Percentiles rank a stretch among this genome's conserved stretches.
These are phyloP conservation scores for Epistrophella euchroma DNA, from an alignment of 2,888 invertebrate genomes.

Conservation along the genomic window DNA sequence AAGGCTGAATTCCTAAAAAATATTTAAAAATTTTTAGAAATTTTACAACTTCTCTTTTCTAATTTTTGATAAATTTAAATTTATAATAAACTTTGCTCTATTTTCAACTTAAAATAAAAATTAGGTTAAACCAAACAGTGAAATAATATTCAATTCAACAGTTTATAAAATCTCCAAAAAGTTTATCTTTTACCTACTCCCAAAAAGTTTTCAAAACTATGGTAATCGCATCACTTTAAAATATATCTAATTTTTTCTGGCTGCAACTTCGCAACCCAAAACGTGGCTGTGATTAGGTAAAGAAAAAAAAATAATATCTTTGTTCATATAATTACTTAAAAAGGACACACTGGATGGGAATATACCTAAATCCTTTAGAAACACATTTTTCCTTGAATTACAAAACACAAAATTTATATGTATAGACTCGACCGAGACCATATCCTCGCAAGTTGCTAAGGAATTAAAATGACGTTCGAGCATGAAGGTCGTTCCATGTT, in stretches of 20 bases:
- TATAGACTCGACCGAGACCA: neutral
- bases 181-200: no score
- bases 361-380: constrained; percentile 13
- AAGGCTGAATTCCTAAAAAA: no score
- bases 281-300: constrained; percentile 22
- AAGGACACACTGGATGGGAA: constrained; percentile 40
- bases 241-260: neutral
- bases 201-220: neutral
- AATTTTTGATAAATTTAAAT: no score
- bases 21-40: no score
- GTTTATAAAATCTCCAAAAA: constrained; percentile 7
- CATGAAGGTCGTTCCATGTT: constrained; percentile 40
- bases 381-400: constrained; percentile 6
- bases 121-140: neutral
- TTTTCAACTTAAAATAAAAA: neutral
- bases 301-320: neutral
- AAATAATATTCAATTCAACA: neutral
- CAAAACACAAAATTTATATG: neutral
- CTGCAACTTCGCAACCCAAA: neutral
- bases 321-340: neutral
- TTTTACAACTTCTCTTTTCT: no score
- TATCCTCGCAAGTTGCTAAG: neutral
- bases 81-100: neutral
- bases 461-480: constrained; percentile 32
- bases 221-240: neutral